These are phyloP conservation scores for Numida meleagris DNA, from an alignment of 2,113 vertebrate species.

Conservation along the genomic window DNA sequence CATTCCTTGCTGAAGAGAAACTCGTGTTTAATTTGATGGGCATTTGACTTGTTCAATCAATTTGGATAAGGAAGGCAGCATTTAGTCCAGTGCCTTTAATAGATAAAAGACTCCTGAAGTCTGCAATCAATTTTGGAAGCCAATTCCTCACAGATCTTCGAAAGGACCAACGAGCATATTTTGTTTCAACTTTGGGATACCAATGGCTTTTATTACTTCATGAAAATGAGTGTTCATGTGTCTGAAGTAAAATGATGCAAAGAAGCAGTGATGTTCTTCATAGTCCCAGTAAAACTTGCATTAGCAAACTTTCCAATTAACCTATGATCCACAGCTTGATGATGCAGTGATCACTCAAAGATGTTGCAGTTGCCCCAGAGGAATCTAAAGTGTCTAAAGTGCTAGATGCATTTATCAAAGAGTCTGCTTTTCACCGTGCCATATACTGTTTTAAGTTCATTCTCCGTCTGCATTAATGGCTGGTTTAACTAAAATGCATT, in stretches of 20 bases:
- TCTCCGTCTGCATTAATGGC: not conserved
- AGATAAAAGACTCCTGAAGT: not conserved
- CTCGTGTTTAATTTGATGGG: not conserved
- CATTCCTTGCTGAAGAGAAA: not conserved
- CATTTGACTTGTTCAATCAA: not conserved
- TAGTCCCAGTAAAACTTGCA: not conserved
- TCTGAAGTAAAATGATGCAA: not conserved
- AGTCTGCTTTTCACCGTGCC: not conserved
- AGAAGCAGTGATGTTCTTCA: not conserved
- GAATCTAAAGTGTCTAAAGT: constrained; percentile 45
- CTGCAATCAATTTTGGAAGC: not conserved
- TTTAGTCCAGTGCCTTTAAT: not conserved
- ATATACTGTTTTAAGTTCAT: not conserved
- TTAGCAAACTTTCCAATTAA: constrained; percentile 58
- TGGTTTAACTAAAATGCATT: constrained; percentile 23
- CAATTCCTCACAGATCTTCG: not conserved
- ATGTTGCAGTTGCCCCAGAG: constrained; percentile 28
- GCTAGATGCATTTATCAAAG: constrained; percentile 22
- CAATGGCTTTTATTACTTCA: not conserved
- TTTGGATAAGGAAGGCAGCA: not conserved
- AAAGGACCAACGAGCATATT: not conserved
- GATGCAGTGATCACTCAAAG: constrained; percentile 18
- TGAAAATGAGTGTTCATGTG: not conserved
- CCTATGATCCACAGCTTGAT: not conserved
- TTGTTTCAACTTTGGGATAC: not conserved